Base-by-base conservation (phyloP, 2,797 vertebrate genomes). In the Danio kyathit region DNA sequence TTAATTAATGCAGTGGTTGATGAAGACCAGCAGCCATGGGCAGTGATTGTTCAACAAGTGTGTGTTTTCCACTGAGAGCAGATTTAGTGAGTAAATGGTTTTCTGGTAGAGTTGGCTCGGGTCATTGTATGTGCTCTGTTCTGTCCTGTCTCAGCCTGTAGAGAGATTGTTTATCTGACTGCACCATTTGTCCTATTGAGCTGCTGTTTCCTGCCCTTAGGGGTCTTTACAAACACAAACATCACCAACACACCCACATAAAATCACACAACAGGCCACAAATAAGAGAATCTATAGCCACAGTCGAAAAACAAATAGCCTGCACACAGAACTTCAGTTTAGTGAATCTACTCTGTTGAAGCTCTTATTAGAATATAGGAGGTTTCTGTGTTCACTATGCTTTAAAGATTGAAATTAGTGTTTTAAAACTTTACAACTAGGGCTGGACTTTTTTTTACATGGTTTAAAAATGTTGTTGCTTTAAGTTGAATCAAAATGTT, bases 171-270 rank as follows among this genome's bases (percentile, higher is more conserved):
- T 80, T 80, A 80, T 80, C 69, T 72, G 69, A 73, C 52, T 70
- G 29, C 66, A 61, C 66, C 29, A 61, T 80, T 80, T 80, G 78
- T 80, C 69, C 78, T 80, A 80, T 80, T 80, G 78, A 80, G 78
- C 78, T 46, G 69, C 78, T 73, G 67, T 73, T 80, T 73, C 78
- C 78, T 80, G 78, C 49, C 78, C 78, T 64, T 7, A 56, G 78
- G 78, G 40, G 38, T 73, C 21, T 16, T 19, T 29, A 49, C 41
- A 44, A 8, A 56, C 74, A 71, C 59, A 76, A 16, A 51, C 46
- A 29, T 46, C 54, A 59, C 54, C 57, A 49, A 70, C 57, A 61
- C 66, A 44, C 21, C 52, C 76, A 78, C 56, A 16, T 40, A 19
- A 78, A 78, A 46, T 59, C 51, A 44, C 61, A 65, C 8, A 69